Evolutionary conservation across 2,113 vertebrate genomes (phyloP), one percentile per base, ranked within the genome.

Genomic region (Actenoides lindsayi): DNA sequence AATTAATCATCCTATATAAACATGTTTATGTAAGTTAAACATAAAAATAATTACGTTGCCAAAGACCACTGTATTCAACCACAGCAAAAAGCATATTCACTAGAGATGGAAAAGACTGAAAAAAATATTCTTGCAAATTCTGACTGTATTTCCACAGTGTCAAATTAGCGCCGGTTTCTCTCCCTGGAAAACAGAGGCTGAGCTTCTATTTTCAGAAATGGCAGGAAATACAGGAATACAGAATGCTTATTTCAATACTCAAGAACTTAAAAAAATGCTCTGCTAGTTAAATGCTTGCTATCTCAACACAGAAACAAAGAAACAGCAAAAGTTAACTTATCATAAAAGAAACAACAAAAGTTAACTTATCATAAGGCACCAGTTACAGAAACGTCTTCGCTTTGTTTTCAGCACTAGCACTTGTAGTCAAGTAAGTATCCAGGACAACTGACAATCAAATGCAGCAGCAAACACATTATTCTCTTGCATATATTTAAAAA

Each of bases 371-470:
- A 41, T 79, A 59, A 76, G 51, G 41, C 31, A 82, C 9, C 60
- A 54, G 17, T 83, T 78, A 91, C 2, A 68, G 80, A 91, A 80
- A 84, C 28, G 46, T 69, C 59, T 73, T 35, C 44, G 81, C 39
- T 84, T 82, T 89, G 64, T 93, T 87, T 89, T 63, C 63, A 57
- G 37, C 30, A 87, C 78, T 75, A 95, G 28, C 86, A 88, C 90
- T 83, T 94, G n/a, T 84, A 92, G 46, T 54, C 41, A 67, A 67
- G 41, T 69, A 88, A 77, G 75, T 85, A 91, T 90, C 95, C 91
- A 97, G 93, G 87, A 94, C 83, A 96, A 96, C 81, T 92, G 94
- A 92, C 86, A 94, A 70, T 71, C 83, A 94, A 94, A 94, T 71
- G 48, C 76, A 90, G 87, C 56, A 90, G 82, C 68, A 95, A 94